Evolutionary conservation across 2,797 vertebrate genomes (phyloP).

Genomic region (Paguma larvata): DNA sequence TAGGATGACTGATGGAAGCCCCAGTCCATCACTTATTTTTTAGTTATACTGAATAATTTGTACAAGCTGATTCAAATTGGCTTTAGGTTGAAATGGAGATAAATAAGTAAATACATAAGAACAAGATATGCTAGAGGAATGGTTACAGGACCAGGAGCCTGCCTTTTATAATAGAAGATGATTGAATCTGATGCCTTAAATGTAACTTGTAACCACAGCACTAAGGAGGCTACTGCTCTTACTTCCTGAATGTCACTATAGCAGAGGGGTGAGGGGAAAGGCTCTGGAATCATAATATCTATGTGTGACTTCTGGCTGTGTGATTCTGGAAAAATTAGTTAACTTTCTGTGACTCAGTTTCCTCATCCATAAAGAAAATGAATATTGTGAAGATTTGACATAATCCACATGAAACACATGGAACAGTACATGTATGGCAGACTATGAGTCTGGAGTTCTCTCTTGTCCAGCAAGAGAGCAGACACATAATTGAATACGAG

Average conservation of each 20-base stretch:
- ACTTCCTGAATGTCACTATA: too few relatives aligned
- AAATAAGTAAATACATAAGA: neutral
- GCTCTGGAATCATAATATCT: neutral
- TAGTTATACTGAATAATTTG: neutral
- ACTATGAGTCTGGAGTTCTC: too few relatives aligned
- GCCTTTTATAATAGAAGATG: neutral
- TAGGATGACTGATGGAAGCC: neutral
- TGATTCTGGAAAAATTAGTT: neutral
- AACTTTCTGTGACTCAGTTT: neutral
- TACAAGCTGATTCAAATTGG: neutral
- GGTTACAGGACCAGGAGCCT: neutral
- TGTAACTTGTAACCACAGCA: neutral
- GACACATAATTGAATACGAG: too few relatives aligned
- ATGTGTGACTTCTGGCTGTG: neutral
- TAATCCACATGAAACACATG: neutral
- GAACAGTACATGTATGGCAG: too few relatives aligned
- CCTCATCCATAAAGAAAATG: neutral
- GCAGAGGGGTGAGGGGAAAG: neutral
- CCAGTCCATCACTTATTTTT: neutral
- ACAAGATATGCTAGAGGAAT: neutral
- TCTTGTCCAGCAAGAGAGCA: too few relatives aligned
- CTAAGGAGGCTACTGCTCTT: neutral
- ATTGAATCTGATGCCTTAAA: neutral
- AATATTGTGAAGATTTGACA: neutral
- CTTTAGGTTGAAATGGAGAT: neutral